phyloP scores from a whole-genome alignment of 2,113 vertebrate genomes.

The Trachemys scripta region DNA sequence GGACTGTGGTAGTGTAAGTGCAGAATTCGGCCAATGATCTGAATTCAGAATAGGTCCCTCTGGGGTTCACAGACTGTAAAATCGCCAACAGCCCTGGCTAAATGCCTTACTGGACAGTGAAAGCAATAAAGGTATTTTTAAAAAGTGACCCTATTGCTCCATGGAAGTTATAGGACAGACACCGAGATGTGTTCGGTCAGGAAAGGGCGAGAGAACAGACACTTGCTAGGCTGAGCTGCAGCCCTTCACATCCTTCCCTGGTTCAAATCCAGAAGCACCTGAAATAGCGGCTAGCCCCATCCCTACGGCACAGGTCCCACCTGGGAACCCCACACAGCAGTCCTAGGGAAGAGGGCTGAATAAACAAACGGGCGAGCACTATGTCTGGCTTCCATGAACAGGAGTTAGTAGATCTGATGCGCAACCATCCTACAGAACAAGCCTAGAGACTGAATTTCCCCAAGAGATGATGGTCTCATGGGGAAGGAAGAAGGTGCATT shows the following conservation, averaged over 20 bases:
- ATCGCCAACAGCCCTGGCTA: rapidly evolving
- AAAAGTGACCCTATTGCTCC: rapidly evolving
- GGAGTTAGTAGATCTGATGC: not conserved
- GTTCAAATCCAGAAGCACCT: rapidly evolving
- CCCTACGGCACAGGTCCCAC: not conserved
- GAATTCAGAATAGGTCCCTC: rapidly evolving
- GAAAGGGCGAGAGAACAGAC: rapidly evolving
- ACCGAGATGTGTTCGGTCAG: not conserved
- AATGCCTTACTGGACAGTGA: rapidly evolving
- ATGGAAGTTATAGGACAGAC: rapidly evolving
- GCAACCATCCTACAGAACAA: not conserved
- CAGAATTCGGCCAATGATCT: rapidly evolving
- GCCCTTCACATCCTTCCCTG: not conserved
- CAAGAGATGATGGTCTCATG: not conserved
- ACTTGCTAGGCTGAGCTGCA: not conserved
- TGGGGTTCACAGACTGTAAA: rapidly evolving
- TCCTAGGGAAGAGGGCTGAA: not conserved
- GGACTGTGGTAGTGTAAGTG: rapidly evolving
- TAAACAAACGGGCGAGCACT: not conserved
- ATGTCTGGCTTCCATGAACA: not conserved
- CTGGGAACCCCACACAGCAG: not conserved
- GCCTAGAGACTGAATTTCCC: not conserved
- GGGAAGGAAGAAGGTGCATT: not conserved
- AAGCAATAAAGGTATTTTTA: not conserved
- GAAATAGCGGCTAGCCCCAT: not conserved